Evolutionary conservation across 2,113 vertebrate species (phyloP), one percentile per base, ranked within the genome.

Genomic region (Delphinapterus leucas): DNA sequence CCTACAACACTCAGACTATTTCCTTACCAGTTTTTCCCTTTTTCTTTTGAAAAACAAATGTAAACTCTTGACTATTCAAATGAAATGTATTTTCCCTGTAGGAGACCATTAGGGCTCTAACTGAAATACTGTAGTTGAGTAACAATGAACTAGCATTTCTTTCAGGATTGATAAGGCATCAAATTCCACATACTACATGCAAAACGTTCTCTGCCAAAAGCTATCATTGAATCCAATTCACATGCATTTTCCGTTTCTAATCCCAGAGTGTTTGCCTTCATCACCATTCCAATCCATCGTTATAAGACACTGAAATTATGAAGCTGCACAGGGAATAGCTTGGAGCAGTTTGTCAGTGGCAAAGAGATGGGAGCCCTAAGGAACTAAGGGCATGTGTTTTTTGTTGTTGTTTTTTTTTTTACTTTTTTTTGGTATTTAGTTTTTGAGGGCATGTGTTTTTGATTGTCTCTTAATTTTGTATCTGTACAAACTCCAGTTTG

Each of bases 11-110:
- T 53, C 3, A 93, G 44, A 82, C 77, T 44, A 77, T 88, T 96
- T 85, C 1, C 77, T 94, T 14, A 76, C 31, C 93, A 96, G 36
- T 65, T 86, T 96, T 68, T 90, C 38, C 21, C 58, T 49, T 73
- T 76, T 68, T 68, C 77, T 89, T 96, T 79, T 92, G 21, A 91
- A 87, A 92, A 36, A 81, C 6, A 95, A 65, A 90, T 10, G 18
- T 44, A 89, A 76, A 14, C 21, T 81, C 55, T 83, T 92, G 25
- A 87, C 12, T 74, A 76, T 55, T 94, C 76, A 11, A 81, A 73
- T 58, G 85, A 95, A 63, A 89, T 44, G 0, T 13, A 83, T 38
- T 71, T 79, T 84, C 91, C 36, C 65, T 86, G 47, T 2, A 95
- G 80, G 70, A 92, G 60, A 89, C 31, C 36, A 77, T 12, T 6